A percentile compares a stretch with the other conserved stretches of the same genome.
phyloP scores from a whole-genome alignment of 2,888 invertebrate genomes.

The Pycnomerus fuliginosus region DNA sequence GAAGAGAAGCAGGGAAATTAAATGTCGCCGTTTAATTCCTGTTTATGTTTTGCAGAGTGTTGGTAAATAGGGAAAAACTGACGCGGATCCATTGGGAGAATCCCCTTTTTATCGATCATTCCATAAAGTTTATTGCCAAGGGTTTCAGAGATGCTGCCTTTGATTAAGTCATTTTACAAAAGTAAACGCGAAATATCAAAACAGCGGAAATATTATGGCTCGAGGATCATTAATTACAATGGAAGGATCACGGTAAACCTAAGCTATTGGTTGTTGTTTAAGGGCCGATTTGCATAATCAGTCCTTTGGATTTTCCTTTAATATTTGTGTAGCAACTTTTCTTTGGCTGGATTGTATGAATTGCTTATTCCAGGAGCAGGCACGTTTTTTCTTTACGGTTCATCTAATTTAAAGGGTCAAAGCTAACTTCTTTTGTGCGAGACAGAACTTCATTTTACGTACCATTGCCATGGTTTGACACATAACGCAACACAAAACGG shows the following conservation, averaged over 20 bases:
- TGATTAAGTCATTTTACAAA: constrained; percentile 21
- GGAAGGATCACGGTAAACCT: too few species aligned
- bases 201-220: too few species aligned
- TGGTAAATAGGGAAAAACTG: constrained; percentile 10
- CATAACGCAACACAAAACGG: constrained; percentile 2
- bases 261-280: too few species aligned
- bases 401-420: constrained; percentile 11
- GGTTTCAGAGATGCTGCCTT: constrained; percentile 14
- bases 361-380: too few species aligned
- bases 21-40: too few species aligned
- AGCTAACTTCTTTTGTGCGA: constrained; percentile 11
- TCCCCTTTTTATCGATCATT: constrained; percentile 13
- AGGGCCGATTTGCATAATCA: too few species aligned
- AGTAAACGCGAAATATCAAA: constrained; percentile 12
- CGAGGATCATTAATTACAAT: too few species aligned
- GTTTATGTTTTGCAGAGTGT: constrained; percentile 4
- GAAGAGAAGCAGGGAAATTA: constrained; percentile 8
- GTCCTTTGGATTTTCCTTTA: too few species aligned
- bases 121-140: constrained; percentile 17
- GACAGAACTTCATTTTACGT: constrained; percentile 11
- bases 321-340: too few species aligned
- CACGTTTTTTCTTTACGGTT: constrained; percentile 10
- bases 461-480: constrained; percentile 6
- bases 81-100: constrained; percentile 7
- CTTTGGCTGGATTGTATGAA: too few species aligned